Conservation (phyloP, 2,113 vertebrate genomes). For the Microtus oregoni region DNA sequence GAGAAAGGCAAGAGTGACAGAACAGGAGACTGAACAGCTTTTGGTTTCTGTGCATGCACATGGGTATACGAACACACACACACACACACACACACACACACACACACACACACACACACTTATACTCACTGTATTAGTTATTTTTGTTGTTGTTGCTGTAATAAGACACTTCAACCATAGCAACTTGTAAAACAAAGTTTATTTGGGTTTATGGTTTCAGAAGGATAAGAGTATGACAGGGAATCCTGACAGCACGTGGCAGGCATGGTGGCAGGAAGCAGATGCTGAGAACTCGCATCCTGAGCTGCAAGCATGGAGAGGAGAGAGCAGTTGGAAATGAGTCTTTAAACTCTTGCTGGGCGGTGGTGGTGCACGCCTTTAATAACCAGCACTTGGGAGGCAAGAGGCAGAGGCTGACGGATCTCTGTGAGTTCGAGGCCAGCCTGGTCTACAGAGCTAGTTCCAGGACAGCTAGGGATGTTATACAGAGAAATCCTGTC, state of each 20-base stretch:
- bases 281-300: not conserved
- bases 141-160: not conserved
- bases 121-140: not conserved
- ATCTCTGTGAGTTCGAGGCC: too few relatives aligned
- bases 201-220: not conserved
- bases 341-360: too few relatives aligned
- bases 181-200: not conserved
- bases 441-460: too few relatives aligned
- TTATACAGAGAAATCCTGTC: too few relatives aligned
- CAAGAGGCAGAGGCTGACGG: too few relatives aligned
- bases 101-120: too few relatives aligned
- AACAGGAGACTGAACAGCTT: not conserved
- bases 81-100: too few relatives aligned
- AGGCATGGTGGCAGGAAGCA: not conserved
- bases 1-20: not conserved
- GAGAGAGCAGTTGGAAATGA: too few relatives aligned
- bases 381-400: too few relatives aligned
- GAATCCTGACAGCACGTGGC: not conserved
- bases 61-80: not conserved
- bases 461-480: too few relatives aligned
- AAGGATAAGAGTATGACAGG: not conserved
- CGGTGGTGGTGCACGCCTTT: too few relatives aligned
- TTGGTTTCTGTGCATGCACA: not conserved
- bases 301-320: not conserved
- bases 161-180: not conserved